Evolutionary conservation across 2,113 vertebrate genomes (phyloP), one percentile per base, ranked within the genome.

Genomic region (Perccottus glenii): DNA sequence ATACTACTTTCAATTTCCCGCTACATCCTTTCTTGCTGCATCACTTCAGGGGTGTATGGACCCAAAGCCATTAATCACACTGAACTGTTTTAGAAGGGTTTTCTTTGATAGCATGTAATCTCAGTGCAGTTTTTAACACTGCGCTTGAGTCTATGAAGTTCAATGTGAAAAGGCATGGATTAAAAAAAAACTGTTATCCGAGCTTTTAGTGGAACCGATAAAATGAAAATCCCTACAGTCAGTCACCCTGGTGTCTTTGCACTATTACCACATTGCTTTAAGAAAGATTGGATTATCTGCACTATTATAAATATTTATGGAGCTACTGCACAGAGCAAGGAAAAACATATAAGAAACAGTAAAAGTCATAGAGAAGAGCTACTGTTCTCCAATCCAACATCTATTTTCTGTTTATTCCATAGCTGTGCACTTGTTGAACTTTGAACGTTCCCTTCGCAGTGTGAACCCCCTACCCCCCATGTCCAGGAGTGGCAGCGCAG

Each of bases 51-150:
- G 80, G 56, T 56, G 72, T 67, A 0, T 0, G 57, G 49, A 61
- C 73, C 43, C 40, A 35, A 49, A 57, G 71, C 76, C 74, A 87
- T 89, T 79, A 80, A 86, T 87, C 84, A 75, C 56, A 45, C 52
- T 65, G 57, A 61, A 60, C 67, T 72, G 56, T 62, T 57, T 19
- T 33, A 55, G 52, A 55, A 69, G 68, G 73, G 76, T 86, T 84
- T 83, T 56, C 69, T 87, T 86, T 88, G 86, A 89, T 87, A 64
- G 60, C 19, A 80, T 67, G 64, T 50, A 76, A 83, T 73, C 73
- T 72, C 65, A 78, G 73, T 77, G 77, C 72, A 64, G 62, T 84
- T 60, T 77, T 76, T 64, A 61, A 68, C 12, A 62, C 57, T 72
- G 64, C 68, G 74, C 63, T 66, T 67, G 80, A 82, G 66, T 46